Evolutionary conservation across 2,888 invertebrate species (phyloP), one percentile per base, ranked within the genome.

Genomic region (Lottia scabra): DNA sequence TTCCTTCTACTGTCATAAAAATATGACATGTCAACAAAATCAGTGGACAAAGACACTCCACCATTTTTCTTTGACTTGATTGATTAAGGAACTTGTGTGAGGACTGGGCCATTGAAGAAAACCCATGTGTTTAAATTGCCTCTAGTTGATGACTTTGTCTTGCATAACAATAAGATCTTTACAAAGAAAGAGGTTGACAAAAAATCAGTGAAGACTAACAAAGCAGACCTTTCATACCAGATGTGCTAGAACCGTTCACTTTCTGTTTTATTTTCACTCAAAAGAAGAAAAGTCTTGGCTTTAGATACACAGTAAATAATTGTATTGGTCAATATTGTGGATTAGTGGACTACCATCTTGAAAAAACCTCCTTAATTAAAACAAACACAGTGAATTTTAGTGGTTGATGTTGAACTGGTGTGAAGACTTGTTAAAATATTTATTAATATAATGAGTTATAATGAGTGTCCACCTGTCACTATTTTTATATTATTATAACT

Each of bases 81-180:
- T 70, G 70, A 70, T 65, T 65, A 62, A 66, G 48, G 70, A 70
- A 70, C 63, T 63, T 63, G 63, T 63, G 63, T 45, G 63, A 63
- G 68, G 56, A 56, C 70, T n/a, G 56, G 63, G 23, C 64, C 27
- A 63, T 64, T 64, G 38, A 70, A 46, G 68, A 30, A 70, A 66
- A 70, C 70, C 70, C 70, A 70, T 70, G 70, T 70, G 70, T 62
- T 65, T 65, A 46, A 66, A 43, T 64, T 44, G 70, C 65, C 46
- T 43, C 30, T 6, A 27, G 65, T 66, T 66, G 70, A 70, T 70
- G 65, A 56, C 70, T 65, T 70, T 70, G 70, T 70, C 70, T 70
- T 70, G 70, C 66, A 66, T 70, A 48, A 70, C 70, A 70, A 70
- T 65, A 66, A 48, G 38, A 56, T 56, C n/a, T 43, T 56, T 66